phyloP scores from a whole-genome alignment of 2,797 vertebrate species.

The Centropyge bicolor region DNA sequence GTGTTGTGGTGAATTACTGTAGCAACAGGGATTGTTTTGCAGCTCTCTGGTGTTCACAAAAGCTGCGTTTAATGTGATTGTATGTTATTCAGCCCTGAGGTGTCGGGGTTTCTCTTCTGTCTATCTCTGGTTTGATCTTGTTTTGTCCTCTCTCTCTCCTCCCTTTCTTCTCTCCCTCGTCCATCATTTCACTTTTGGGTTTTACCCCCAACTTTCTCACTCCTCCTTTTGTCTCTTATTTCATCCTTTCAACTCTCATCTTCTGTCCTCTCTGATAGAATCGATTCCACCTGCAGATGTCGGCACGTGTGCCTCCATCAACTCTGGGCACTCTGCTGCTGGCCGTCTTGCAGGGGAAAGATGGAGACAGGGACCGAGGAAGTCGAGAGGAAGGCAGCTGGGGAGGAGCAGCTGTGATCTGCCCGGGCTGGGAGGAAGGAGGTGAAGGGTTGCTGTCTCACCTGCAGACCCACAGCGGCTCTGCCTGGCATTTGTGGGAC shows the following conservation, averaged over 20 bases:
- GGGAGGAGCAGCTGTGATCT: conserved; percentile 88
- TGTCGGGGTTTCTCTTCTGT: conserved; percentile 42
- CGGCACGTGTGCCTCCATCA: conserved; percentile 88
- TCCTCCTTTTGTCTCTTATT: not conserved
- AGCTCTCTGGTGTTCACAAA: conserved; percentile 45
- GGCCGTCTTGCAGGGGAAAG: conserved; percentile 85
- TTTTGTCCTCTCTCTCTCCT: conserved; percentile 32
- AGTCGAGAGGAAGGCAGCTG: conserved; percentile 77
- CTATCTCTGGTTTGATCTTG: conserved; percentile 66
- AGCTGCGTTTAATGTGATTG: conserved; percentile 69
- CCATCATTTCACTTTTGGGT: conserved; percentile 6
- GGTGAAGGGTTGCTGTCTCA: conserved; percentile 83
- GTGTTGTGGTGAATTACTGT: conserved; percentile 60
- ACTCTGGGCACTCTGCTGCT: conserved; percentile 89
- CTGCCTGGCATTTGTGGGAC: conserved; percentile 84
- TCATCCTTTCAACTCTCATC: not conserved
- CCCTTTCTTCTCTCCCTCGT: conserved; percentile 1
- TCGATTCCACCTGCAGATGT: conserved; percentile 93
- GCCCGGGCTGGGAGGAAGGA: conserved; percentile 87
- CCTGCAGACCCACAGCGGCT: conserved; percentile 83
- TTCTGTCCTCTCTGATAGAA: conserved; percentile 81
- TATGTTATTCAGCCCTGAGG: conserved; percentile 55
- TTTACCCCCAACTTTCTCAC: not conserved
- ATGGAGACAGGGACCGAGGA: conserved; percentile 67
- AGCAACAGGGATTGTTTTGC: conserved; percentile 46